Base-by-base conservation (phyloP, 2,888 invertebrate species). In the Aspidiotus rigidus region DNA sequence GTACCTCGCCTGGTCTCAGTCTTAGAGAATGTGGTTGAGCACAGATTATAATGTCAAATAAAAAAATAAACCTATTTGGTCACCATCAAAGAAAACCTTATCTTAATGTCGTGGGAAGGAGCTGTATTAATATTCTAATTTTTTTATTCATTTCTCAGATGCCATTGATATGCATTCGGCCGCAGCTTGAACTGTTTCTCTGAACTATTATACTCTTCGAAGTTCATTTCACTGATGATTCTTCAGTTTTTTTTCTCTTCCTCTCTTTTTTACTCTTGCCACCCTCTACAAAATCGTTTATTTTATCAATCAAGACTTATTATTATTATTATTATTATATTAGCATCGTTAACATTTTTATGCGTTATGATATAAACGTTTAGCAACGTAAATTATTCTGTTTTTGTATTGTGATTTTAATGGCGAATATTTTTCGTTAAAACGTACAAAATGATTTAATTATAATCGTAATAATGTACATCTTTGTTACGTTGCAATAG, bases 91-190 rank as follows among this genome's bases (percentile, higher is more conserved):
- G 41, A 57, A 40, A 15, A 44, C n/a, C 1, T n/a, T 56, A 13
- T n/a, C 1, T n/a, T 3, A 28, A 28, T 28, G 28, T 28, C 5
- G 28, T 28, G 5, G 28, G 28, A 28, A 28, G 28, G 5, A 28
- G 28, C 28, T 28, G 6, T 13, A 13, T 49, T 3, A 49, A 49
- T 49, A 49, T 13, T 49, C n/a, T 54, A 2, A 69, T 71, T 39
- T 17, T 44, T 61, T 41, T 28, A 11, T 55, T 44, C n/a, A 11
- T 62, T 42, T 70, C 40, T 7, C 59, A 72, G 72, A 70, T 72
- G 71, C 72, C 62, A 70, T 72, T 57, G 72, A 72, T 56, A 73
- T 73, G 72, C 72, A 73, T 69, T 72, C 72, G 11, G 73, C 73
- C 56, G 73, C 72, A 28, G 73, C 73, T 63, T 73, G 69, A 73